Evolutionary conservation across 2,113 vertebrate genomes (phyloP).

Genomic region (Mungos mungo): DNA sequence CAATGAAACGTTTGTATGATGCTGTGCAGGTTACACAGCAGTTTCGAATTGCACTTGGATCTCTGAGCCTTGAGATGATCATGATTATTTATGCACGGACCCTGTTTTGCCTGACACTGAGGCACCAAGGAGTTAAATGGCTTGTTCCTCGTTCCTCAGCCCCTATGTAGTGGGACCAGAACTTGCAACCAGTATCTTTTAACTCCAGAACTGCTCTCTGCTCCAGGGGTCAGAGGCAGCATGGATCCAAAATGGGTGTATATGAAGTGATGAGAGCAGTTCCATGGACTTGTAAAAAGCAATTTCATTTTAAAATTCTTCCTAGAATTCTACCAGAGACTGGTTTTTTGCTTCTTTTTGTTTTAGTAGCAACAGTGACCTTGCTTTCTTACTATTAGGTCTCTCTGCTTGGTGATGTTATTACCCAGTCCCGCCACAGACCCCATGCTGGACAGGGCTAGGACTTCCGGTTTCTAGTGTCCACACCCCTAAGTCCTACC

Average conservation of each 20-base stretch:
- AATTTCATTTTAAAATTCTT: slow-evolving; percentile 12
- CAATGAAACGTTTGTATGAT: not conserved
- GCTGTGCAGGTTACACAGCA: not conserved
- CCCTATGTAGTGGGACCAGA: not conserved
- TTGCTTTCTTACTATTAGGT: not conserved
- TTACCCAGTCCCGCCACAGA: not conserved
- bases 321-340: not conserved
- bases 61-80: not conserved
- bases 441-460: not conserved
- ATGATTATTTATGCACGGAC: not conserved
- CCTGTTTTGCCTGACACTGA: not conserved
- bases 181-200: not conserved
- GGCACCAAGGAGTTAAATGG: not conserved
- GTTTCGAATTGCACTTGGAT: not conserved
- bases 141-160: not conserved
- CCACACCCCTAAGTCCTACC: not conserved
- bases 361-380: not conserved
- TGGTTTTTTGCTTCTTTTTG: not conserved
- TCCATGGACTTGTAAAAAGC: not conserved
- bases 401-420: not conserved
- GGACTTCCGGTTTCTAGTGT: not conserved
- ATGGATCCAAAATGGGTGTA: not conserved
- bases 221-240: not conserved
- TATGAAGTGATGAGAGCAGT: not conserved
- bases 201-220: not conserved